Percentiles rank a stretch among this genome's conserved stretches.
These are phyloP conservation scores for Galerucella pusilla DNA, from an alignment of 2,888 invertebrate species.

Conservation along the genomic window DNA sequence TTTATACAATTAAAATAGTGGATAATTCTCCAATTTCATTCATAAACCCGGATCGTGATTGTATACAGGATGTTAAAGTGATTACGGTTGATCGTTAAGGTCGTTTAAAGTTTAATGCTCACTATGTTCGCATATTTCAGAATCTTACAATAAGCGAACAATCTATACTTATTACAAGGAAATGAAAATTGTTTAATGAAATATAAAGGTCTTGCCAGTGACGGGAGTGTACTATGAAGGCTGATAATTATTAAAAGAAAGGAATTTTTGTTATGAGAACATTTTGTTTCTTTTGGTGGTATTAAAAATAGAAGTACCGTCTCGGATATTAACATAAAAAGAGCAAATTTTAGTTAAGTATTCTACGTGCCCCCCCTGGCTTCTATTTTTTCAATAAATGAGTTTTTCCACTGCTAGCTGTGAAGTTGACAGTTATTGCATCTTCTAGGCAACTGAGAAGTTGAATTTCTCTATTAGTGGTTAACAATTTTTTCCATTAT, in stretches of 20 bases:
- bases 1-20: conserved; percentile 14
- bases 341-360: no score
- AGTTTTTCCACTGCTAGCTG: no score
- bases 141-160: not conserved
- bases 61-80: conserved; percentile 7
- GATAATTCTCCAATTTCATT: conserved; percentile 31
- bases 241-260: not conserved
- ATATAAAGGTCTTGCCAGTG: not conserved
- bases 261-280: no score
- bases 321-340: no score
- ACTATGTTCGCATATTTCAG: not conserved
- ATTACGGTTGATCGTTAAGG: conserved; percentile 6
- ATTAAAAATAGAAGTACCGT: no score
- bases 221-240: not conserved
- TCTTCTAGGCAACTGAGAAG: no score
- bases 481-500: no score
- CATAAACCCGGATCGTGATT: conserved; percentile 31
- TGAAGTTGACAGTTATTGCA: no score
- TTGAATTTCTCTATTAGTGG: no score
- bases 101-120: conserved; percentile 8
- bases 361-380: no score
- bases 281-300: no score
- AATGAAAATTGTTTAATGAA: not conserved
- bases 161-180: conserved; percentile 1
- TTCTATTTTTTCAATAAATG: no score